Percentiles rank a stretch among this genome's conserved stretches.
Conservation (phyloP, 2,797 vertebrate genomes). For the Melopsittacus undulatus region DNA sequence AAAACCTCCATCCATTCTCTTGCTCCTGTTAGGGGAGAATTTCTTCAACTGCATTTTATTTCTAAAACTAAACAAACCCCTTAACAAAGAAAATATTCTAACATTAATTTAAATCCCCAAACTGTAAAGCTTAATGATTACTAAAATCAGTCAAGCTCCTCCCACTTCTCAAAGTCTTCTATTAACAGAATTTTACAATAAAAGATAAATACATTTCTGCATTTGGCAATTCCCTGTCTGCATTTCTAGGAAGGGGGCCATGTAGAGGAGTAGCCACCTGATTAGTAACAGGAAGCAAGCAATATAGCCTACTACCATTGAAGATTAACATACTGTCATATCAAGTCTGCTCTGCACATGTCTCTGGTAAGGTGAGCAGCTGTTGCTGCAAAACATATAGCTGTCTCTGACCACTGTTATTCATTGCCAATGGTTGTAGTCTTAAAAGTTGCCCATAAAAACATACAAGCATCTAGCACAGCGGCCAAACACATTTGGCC, state of each 20-base stretch:
- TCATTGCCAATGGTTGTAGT: not conserved
- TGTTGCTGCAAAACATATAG: not conserved
- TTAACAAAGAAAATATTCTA: not conserved
- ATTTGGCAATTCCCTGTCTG: not conserved
- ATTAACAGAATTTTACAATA: not conserved
- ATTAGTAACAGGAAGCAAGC: not conserved
- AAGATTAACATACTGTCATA: not conserved
- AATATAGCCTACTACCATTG: not conserved
- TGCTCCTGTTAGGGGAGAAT: not conserved
- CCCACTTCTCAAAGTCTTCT: not conserved
- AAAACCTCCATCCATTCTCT: not conserved
- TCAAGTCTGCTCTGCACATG: not conserved
- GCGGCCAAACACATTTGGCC: not conserved
- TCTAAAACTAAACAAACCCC: not conserved
- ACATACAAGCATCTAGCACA: not conserved
- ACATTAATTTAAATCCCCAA: rapidly evolving
- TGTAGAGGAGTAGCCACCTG: not conserved
- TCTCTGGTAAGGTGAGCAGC: not conserved
- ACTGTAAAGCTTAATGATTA: not conserved
- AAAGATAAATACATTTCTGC: not conserved
- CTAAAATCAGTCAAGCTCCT: not conserved
- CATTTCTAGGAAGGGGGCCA: not conserved
- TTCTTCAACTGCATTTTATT: not conserved
- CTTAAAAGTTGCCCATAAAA: not conserved
- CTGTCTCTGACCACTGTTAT: not conserved